Evolutionary conservation across 1,140 invertebrate genomes (phyloP).

Genomic region (Brachionus manjavacas): DNA sequence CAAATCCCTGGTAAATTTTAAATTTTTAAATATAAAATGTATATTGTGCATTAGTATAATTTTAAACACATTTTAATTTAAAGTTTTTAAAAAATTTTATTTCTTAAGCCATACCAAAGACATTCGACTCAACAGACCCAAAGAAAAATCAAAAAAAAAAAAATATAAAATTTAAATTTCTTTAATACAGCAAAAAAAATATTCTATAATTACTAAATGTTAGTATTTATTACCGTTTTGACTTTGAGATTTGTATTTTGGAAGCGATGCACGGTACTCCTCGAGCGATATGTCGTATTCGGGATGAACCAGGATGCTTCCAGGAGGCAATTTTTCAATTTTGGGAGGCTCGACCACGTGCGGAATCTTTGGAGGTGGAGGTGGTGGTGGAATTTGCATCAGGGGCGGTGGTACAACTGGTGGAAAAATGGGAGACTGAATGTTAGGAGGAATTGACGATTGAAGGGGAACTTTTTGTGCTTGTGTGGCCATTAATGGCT

Average conservation of each 20-base stretch:
- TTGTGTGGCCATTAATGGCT: neutral
- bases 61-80: too few species aligned
- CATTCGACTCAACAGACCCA: neutral
- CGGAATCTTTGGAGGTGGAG: neutral
- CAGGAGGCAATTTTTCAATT: constrained; percentile 9
- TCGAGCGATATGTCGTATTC: constrained; percentile 42
- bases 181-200: constrained; percentile 2
- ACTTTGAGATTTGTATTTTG: constrained; percentile 35
- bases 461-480: neutral
- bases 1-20: neutral
- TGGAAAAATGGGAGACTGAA: neutral
- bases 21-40: neutral
- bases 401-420: neutral
- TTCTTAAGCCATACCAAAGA: neutral
- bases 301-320: constrained; percentile 25
- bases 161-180: constrained; percentile 1
- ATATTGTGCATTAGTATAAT: neutral
- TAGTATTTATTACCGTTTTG: constrained; percentile 23
- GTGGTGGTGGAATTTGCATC: neutral
- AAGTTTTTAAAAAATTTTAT: constrained; percentile 8
- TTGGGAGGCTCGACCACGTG: neutral
- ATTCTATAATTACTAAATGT: constrained; percentile 28
- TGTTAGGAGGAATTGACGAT: neutral
- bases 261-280: constrained; percentile 5
- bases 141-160: constrained; percentile 15